These are phyloP conservation scores for Druon quercuslanigerum DNA, from an alignment of 1,140 invertebrate species.

Conservation along the genomic window DNA sequence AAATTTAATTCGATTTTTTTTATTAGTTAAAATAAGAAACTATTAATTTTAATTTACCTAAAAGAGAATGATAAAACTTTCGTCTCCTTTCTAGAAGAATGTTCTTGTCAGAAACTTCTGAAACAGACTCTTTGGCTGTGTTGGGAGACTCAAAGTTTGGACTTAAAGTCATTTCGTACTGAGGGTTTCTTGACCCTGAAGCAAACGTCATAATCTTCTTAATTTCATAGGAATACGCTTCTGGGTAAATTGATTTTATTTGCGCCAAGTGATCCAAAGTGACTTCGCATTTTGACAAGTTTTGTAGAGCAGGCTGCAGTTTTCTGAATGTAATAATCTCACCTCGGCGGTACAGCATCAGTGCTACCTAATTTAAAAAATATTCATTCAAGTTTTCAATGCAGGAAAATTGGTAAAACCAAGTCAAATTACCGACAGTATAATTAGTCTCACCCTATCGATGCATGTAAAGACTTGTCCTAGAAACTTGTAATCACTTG, in stretches of 20 bases:
- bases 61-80: not conserved
- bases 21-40: too few species aligned
- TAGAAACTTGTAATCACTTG: not conserved
- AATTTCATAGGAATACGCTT: not conserved
- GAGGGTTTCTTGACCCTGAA: too few species aligned
- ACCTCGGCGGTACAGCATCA: not conserved
- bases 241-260: not conserved
- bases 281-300: not conserved
- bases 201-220: too few species aligned
- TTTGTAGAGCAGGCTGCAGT: not conserved
- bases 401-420: not conserved
- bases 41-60: not conserved
- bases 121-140: too few species aligned
- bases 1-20: not conserved
- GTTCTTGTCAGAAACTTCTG: too few species aligned
- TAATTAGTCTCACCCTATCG: not conserved
- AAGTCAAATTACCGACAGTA: too few species aligned
- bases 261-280: not conserved
- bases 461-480: not conserved
- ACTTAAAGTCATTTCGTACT: too few species aligned
- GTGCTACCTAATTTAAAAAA: not conserved
- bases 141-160: too few species aligned
- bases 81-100: not conserved
- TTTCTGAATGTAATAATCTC: not conserved
- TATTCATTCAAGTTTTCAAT: not conserved